Evolutionary conservation across 2,888 invertebrate genomes (phyloP).

Genomic region (Erannis defoliaria): DNA sequence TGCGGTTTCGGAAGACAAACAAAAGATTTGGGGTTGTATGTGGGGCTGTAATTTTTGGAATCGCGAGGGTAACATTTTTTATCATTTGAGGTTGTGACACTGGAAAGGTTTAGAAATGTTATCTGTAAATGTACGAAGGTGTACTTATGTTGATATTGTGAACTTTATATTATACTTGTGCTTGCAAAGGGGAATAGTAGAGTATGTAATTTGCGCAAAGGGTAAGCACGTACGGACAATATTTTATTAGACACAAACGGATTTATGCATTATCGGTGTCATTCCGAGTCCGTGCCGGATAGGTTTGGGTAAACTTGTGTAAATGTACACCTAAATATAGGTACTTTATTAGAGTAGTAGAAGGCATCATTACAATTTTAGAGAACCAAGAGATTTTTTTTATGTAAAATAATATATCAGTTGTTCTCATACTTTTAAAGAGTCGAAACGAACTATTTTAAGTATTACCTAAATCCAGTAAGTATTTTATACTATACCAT

Average conservation of each 20-base stretch:
- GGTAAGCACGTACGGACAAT: slow-evolving; percentile 51
- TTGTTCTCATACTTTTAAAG: too few relatives aligned
- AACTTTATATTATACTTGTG: too few relatives aligned
- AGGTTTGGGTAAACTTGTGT: slow-evolving; percentile 32
- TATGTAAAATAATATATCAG: too few relatives aligned
- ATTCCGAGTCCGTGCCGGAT: slow-evolving; percentile 26
- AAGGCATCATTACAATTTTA: not conserved
- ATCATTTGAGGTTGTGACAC: slow-evolving; percentile 5
- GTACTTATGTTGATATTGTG: not conserved
- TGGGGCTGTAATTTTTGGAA: slow-evolving; percentile 12
- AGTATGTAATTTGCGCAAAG: slow-evolving; percentile 46
- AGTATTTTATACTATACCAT: too few relatives aligned
- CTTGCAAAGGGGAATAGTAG: slow-evolving; percentile 39
- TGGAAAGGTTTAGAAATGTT: not conserved
- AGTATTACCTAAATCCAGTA: too few relatives aligned
- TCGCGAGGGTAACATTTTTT: slow-evolving; percentile 16
- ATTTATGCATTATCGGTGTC: slow-evolving; percentile 51
- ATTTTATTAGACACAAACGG: slow-evolving; percentile 47
- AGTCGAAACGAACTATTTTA: too few relatives aligned
- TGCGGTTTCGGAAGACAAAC: slow-evolving; percentile 25
- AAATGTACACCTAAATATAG: not conserved
- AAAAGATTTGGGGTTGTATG: slow-evolving; percentile 23
- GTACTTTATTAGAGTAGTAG: not conserved
- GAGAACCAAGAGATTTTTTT: too few relatives aligned
- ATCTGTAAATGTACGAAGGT: not conserved